Conservation (phyloP, 2,888 invertebrate genomes). For the Syritta pipiens region DNA sequence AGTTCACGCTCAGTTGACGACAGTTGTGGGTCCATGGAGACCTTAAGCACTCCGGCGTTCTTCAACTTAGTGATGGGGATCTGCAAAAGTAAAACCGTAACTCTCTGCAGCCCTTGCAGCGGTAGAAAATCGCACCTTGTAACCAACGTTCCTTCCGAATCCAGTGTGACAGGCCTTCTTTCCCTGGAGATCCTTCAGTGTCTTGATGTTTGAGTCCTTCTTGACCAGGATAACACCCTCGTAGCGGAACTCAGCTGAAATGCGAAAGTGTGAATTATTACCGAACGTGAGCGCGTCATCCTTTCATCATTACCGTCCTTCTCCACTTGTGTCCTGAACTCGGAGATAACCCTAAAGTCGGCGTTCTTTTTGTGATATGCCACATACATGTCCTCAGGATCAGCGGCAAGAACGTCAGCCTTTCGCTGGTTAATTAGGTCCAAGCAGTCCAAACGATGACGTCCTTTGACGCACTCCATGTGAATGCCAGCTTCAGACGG, state of each 20-base stretch:
- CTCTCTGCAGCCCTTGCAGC: not conserved
- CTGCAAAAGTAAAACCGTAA: constrained; percentile 79
- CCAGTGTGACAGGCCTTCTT: constrained; percentile 93
- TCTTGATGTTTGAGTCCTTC: constrained; percentile 85
- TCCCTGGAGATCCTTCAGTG: constrained; percentile 85
- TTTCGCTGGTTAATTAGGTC: constrained; percentile 86
- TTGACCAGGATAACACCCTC: constrained; percentile 90
- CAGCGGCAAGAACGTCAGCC: constrained; percentile 90
- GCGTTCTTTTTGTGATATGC: constrained; percentile 86
- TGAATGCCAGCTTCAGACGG: constrained; percentile 78
- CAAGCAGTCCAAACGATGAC: constrained; percentile 86
- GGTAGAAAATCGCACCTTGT: constrained; percentile 81
- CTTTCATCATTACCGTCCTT: constrained; percentile 87
- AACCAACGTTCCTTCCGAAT: constrained; percentile 92
- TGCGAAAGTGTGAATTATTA: too few relatives aligned
- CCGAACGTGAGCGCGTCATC: too few relatives aligned
- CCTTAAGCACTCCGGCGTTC: constrained; percentile 81
- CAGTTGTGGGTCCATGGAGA: constrained; percentile 76
- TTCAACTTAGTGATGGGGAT: constrained; percentile 89
- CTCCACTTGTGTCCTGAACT: constrained; percentile 88
- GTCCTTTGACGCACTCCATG: constrained; percentile 87
- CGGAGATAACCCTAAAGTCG: constrained; percentile 87
- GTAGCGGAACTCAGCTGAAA: constrained; percentile 87
- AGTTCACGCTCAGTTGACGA: constrained; percentile 87
- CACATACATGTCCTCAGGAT: constrained; percentile 94